These are phyloP conservation scores for Telmatherina bonti DNA, from an alignment of 2,797 vertebrate species.

Conservation along the genomic window DNA sequence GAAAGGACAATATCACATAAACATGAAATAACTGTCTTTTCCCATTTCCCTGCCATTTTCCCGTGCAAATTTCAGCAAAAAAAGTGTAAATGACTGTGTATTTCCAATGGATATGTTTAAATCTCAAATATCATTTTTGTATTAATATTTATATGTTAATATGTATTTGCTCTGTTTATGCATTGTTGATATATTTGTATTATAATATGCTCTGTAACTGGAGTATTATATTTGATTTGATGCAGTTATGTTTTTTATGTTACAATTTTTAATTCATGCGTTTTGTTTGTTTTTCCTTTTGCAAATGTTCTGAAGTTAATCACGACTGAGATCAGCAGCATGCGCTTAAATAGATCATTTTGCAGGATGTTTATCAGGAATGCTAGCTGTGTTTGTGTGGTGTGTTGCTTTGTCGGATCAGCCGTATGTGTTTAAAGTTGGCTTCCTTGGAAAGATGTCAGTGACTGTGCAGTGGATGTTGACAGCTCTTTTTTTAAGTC, in stretches of 20 bases:
- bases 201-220: constrained; percentile 46
- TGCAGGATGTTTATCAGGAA: constrained; percentile 15
- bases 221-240: constrained; percentile 36
- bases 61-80: constrained; percentile 56
- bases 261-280: constrained; percentile 7
- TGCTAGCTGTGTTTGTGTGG: constrained; percentile 5
- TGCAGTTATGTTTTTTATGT: constrained; percentile 11
- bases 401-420: constrained; percentile 11
- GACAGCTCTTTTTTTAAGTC: constrained; percentile 1
- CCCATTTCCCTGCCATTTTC: constrained; percentile 39
- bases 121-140: constrained; percentile 71
- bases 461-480: constrained; percentile 24
- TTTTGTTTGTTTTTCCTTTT: constrained; percentile 21
- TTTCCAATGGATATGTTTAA: constrained; percentile 70
- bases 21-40: constrained; percentile 11
- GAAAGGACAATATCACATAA: constrained; percentile 8
- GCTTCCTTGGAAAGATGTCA: constrained; percentile 19
- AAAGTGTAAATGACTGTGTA: constrained; percentile 69
- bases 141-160: constrained; percentile 76
- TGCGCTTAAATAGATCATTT: constrained; percentile 5
- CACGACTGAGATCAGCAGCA: constrained; percentile 8
- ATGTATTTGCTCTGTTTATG: constrained; percentile 49
- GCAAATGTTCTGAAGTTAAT: constrained; percentile 4
- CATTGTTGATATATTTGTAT: constrained; percentile 57
- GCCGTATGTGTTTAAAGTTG: constrained; percentile 37